Conservation (phyloP, 2,888 invertebrate genomes). For the Phyllotreta cruciferae region DNA sequence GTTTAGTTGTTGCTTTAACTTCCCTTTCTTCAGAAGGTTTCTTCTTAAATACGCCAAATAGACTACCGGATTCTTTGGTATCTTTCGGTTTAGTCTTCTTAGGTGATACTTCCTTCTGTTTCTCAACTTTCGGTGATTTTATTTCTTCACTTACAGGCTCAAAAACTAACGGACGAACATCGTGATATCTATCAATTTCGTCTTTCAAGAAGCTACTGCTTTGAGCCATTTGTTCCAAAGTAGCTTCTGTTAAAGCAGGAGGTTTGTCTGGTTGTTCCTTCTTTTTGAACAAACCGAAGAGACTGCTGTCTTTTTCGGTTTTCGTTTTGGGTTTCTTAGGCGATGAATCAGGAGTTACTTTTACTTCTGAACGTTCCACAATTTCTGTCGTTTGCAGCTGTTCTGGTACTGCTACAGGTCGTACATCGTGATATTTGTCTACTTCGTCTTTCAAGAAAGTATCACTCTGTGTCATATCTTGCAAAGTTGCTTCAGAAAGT, state of each 20-base stretch:
- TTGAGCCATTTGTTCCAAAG: conserved; percentile 37
- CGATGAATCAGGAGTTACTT: not conserved
- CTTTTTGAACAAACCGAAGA: conserved; percentile 41
- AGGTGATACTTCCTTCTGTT: conserved; percentile 2
- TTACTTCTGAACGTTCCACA: not conserved
- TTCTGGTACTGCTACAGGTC: conserved; percentile 20
- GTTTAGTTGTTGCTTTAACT: conserved; percentile 11
- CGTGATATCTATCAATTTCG: conserved; percentile 45
- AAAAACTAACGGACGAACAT: conserved; percentile 34
- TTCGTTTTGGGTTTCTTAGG: conserved; percentile 27
- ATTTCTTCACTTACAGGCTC: conserved; percentile 8
- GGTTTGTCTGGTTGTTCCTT: conserved; percentile 21
- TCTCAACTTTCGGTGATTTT: conserved; percentile 2
- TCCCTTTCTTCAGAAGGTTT: conserved; percentile 36
- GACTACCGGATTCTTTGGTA: conserved; percentile 34
- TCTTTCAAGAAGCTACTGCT: conserved; percentile 44
- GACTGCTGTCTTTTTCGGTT: conserved; percentile 31
- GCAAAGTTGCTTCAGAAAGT: conserved; percentile 25
- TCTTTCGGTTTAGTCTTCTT: conserved; percentile 24
- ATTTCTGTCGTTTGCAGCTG: not conserved
- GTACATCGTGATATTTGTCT: conserved; percentile 42
- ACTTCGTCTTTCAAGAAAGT: conserved; percentile 41
- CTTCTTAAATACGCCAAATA: conserved; percentile 43
- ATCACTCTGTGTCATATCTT: conserved; percentile 28
- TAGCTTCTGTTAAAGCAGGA: conserved; percentile 21